A percentile compares a stretch with the other conserved stretches of the same genome.
Conservation (phyloP, 2,888 invertebrate species). For the Odontomyia ornata region DNA sequence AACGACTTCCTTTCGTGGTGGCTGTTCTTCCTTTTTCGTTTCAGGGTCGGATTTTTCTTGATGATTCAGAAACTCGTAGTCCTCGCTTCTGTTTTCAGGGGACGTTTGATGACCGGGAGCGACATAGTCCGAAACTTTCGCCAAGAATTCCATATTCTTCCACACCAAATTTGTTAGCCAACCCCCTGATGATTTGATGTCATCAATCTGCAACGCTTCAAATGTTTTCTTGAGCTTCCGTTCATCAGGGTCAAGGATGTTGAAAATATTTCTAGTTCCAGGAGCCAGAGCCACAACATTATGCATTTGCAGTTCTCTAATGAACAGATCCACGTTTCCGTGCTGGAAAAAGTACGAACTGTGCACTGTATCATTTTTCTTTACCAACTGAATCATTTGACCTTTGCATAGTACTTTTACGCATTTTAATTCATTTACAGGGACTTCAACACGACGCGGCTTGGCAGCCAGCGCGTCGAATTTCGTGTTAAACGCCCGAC, state of each 20-base stretch:
- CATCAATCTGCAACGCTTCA: conserved; percentile 80
- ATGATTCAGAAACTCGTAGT: conserved; percentile 58
- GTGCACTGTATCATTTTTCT: conserved; percentile 66
- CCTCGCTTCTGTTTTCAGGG: conserved; percentile 51
- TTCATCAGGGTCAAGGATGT: conserved; percentile 76
- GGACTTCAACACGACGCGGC: conserved; percentile 67
- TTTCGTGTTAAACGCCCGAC: conserved; percentile 61
- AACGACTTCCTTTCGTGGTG: conserved; percentile 71
- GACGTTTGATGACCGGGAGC: conserved; percentile 53
- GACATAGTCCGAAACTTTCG: conserved; percentile 61
- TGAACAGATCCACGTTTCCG: conserved; percentile 79
- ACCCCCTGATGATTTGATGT: conserved; percentile 61
- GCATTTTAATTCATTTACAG: conserved; percentile 72
- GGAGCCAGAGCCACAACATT: conserved; percentile 62
- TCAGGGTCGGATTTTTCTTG: conserved; percentile 47
- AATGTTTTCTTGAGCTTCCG: conserved; percentile 84
- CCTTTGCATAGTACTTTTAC: conserved; percentile 69
- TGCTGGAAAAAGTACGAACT: conserved; percentile 87
- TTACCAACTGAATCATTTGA: conserved; percentile 71
- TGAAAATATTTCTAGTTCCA: conserved; percentile 75
- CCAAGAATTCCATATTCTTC: conserved; percentile 57
- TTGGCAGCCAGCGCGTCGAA: conserved; percentile 55
- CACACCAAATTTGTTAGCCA: conserved; percentile 60
- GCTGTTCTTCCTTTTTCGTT: conserved; percentile 64
- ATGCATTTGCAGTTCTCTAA: conserved; percentile 58